These are phyloP conservation scores for Pseudobourletiella spinata DNA, from an alignment of 1,140 invertebrate species.

Conservation along the genomic window DNA sequence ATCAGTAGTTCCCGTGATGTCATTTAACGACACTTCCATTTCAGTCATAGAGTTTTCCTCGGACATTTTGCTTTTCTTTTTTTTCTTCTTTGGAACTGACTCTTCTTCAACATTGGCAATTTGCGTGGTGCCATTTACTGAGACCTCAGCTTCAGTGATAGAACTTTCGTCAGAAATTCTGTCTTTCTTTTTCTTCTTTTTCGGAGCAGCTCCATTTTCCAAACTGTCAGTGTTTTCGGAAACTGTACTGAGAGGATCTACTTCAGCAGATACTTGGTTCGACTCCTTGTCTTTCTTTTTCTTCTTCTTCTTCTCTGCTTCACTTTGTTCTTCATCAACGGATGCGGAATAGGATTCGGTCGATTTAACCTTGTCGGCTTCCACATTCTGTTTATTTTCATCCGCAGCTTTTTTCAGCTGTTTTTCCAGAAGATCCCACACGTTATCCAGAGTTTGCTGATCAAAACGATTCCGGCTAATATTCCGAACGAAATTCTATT, in stretches of 20 bases:
- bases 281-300: conserved; percentile 20
- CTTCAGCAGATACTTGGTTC: too few relatives aligned
- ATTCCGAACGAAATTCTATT: conserved; percentile 45
- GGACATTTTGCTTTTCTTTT: conserved; percentile 27
- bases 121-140: too few relatives aligned
- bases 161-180: too few relatives aligned
- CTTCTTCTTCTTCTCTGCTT: conserved; percentile 9
- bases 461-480: conserved; percentile 38
- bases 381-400: background rate
- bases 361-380: background rate
- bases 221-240: too few relatives aligned
- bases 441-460: conserved; percentile 33
- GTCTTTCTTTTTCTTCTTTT: conserved; percentile 32
- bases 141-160: too few relatives aligned
- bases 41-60: too few relatives aligned
- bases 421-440: conserved; percentile 38
- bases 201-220: too few relatives aligned
- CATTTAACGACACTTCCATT: too few relatives aligned
- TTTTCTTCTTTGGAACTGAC: too few relatives aligned
- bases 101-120: too few relatives aligned
- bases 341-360: background rate
- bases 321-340: background rate
- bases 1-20: too few relatives aligned
- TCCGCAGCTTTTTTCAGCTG: conserved; percentile 14
- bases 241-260: too few relatives aligned